Base-by-base conservation (phyloP, 2,113 vertebrate genomes). In the Sinocyclocheilus rhinocerous region DNA sequence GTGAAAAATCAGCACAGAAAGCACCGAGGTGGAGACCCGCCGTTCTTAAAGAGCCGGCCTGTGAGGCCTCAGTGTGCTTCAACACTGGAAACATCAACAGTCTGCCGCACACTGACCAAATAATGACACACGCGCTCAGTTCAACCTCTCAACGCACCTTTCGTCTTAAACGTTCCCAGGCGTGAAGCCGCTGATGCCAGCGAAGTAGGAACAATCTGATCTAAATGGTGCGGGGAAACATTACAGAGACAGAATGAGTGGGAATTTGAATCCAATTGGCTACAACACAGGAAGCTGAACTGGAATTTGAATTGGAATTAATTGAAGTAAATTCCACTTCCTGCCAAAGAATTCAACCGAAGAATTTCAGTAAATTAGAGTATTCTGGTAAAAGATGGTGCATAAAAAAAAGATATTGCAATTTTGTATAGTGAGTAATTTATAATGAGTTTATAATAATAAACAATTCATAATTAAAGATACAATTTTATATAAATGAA, bases 41-140 rank as follows among this genome's bases (percentile, higher is more conserved):
- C 39, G 9, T 86, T 89, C 77, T 84, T 83, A 75, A 86, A 90
- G 86, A 75, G 33, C 87, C 81, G 50, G 50, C 29, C 15, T 85
- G 87, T 90, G 84, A 92, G 85, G 90, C 85, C 83, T 88, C 90
- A 88, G 88, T 90, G 89, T 90, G 87, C 89, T 85, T 88, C 83
- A 90, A 87, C 83, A 81, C 84, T 93, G 90, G 90, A 93, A 93
- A 91, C 88, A 85, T 90, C 90, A 89, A 86, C 87, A 88, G 87
- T 67, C 76, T 26, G 63, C 48, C 42, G 72, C 63, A 67, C 18
- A 69, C 72, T 84, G 59, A 86, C 76, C 52, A 20, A 78, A 59
- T 78, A 78, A 78, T 78, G 76, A 63, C 57, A 80, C 77, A 63
- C 57, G 39, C 70, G 70, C 75, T 52, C 6, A 20, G 39, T 67